phyloP scores from a whole-genome alignment of 2,888 invertebrate genomes.

The Orthonevra nobilis region DNA sequence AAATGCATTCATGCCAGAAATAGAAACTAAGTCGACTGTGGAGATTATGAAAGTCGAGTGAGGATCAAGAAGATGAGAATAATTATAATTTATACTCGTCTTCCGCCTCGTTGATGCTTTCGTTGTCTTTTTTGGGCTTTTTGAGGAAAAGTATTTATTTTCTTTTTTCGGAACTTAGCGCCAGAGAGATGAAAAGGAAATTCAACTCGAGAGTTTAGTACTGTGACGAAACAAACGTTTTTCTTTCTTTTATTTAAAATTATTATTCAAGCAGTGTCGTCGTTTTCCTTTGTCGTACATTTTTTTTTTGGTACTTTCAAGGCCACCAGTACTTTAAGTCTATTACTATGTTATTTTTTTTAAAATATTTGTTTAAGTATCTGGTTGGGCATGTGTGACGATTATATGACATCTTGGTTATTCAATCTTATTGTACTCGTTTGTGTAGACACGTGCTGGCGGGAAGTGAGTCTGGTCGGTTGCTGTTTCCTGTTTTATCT shows the following conservation, averaged over 20 bases:
- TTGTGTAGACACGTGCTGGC: slow-evolving; percentile 25
- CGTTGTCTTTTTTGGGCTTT: slow-evolving; percentile 11
- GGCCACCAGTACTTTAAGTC: slow-evolving; percentile 15
- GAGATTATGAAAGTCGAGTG: slow-evolving; percentile 58
- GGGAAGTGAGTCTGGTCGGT: neutral
- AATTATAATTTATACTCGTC: slow-evolving; percentile 50
- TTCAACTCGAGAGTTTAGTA: neutral
- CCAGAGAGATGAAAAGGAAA: slow-evolving; percentile 27
- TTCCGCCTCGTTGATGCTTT: slow-evolving; percentile 16
- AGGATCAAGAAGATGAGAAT: slow-evolving; percentile 44
- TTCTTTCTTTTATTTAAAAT: neutral
- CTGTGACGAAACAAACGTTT: slow-evolving; percentile 24
- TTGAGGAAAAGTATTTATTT: neutral
- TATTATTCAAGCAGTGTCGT: slow-evolving; percentile 4
- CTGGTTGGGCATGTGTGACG: neutral
- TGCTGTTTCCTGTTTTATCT: slow-evolving; percentile 20
- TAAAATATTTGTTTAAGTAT: neutral
- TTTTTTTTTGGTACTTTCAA: slow-evolving; percentile 18
- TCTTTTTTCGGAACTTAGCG: slow-evolving; percentile 27
- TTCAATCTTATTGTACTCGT: neutral
- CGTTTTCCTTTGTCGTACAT: neutral
- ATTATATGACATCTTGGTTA: slow-evolving; percentile 17
- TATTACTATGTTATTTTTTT: slow-evolving; percentile 1
- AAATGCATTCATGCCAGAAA: slow-evolving; percentile 69
- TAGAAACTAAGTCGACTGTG: slow-evolving; percentile 61